A percentile compares a stretch with the other conserved stretches of the same genome.
phyloP scores from a whole-genome alignment of 2,888 invertebrate species.

The Meghimatium bilineatum region DNA sequence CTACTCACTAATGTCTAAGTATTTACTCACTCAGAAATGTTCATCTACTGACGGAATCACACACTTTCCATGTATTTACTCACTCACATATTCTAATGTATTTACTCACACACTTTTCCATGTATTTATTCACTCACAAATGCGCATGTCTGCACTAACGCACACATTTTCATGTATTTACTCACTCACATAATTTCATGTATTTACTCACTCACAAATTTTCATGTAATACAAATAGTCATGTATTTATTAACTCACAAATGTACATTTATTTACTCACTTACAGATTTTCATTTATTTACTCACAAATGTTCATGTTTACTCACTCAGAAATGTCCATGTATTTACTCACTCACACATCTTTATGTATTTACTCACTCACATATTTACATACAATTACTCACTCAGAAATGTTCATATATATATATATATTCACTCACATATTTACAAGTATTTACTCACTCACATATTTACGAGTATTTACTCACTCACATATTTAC shows the following conservation, averaged over 20 bases:
- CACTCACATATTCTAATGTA: background rate
- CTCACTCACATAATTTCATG: background rate
- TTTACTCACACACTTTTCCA: background rate
- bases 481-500: background rate
- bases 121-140: conserved; percentile 3
- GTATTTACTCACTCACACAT: background rate
- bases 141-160: background rate
- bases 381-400: conserved; percentile 12
- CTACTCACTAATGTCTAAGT: background rate
- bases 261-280: background rate
- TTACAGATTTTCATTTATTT: background rate
- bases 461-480: background rate
- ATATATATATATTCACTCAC: background rate
- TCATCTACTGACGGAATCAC: background rate
- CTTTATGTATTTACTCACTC: background rate
- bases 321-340: background rate
- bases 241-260: background rate
- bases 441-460: background rate
- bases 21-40: conserved; percentile 2
- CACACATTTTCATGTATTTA: background rate
- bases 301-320: conserved; percentile 11
- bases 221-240: background rate
- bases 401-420: background rate
- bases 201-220: conserved; percentile 4
- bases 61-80: background rate